A percentile compares a stretch with the other conserved stretches of the same genome.
Conservation (phyloP, 1,140 invertebrate species). For the Acromyrmex echinatior region DNA sequence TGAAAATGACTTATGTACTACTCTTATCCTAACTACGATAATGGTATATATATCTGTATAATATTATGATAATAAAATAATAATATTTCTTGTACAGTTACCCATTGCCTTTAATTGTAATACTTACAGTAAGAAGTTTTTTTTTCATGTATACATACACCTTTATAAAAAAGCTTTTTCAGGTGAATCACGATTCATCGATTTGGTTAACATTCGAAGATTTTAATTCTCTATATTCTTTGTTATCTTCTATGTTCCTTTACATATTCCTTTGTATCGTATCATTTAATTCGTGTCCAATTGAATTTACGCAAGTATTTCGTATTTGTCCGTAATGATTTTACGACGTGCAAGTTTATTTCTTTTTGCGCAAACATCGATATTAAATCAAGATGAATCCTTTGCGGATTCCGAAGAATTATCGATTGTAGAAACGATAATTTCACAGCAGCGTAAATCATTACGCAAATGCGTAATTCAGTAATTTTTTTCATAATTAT, state of each 20-base stretch:
- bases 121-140: conserved; percentile 80
- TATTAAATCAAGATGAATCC: conserved; percentile 1
- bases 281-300: not conserved
- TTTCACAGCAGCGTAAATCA: not conserved
- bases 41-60: conserved; percentile 79
- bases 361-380: not conserved
- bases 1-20: conserved; percentile 85
- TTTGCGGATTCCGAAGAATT: not conserved
- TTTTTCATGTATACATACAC: conserved; percentile 69
- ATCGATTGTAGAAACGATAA: not conserved
- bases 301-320: conserved; percentile 5
- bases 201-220: conserved; percentile 44
- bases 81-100: conserved; percentile 82
- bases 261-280: not conserved
- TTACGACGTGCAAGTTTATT: not conserved
- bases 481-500: not conserved
- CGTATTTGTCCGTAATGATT: not conserved
- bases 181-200: conserved; percentile 56
- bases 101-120: conserved; percentile 84
- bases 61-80: conserved; percentile 85
- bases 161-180: conserved; percentile 51
- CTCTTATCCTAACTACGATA: conserved; percentile 82
- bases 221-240: conserved; percentile 5
- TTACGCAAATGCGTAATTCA: conserved; percentile 18
- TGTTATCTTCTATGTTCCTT: not conserved